A percentile compares a stretch with the other conserved stretches of the same genome.
phyloP scores from a whole-genome alignment of 2,113 vertebrate species.

The Microcebus ravelobensis region DNA sequence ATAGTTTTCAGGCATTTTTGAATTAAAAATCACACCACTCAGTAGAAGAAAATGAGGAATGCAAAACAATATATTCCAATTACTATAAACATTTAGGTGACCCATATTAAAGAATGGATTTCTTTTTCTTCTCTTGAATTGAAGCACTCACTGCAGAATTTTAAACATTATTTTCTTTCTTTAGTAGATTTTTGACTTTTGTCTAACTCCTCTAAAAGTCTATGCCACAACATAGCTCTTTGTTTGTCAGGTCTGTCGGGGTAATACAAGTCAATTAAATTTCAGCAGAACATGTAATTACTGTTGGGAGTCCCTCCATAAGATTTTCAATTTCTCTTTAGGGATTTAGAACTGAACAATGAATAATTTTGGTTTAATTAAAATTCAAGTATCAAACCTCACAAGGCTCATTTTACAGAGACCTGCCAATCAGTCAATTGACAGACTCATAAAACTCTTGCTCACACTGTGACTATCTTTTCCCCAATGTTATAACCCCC shows the following conservation, averaged over 20 bases:
- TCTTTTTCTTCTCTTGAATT: neutral
- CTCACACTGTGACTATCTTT: constrained; percentile 28
- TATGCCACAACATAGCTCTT: neutral
- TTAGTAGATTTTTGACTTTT: constrained; percentile 19
- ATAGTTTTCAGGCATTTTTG: neutral
- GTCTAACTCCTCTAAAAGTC: constrained; percentile 49
- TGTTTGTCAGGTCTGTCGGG: constrained; percentile 53
- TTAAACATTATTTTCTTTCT: neutral
- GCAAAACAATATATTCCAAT: neutral
- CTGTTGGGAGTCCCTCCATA: constrained; percentile 48
- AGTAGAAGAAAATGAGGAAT: neutral
- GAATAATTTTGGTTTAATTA: constrained; percentile 79
- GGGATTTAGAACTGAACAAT: constrained; percentile 65
- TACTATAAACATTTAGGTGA: neutral
- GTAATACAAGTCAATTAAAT: constrained; percentile 76
- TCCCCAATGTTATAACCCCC: constrained; percentile 30
- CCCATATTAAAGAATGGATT: neutral
- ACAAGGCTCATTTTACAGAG: constrained; percentile 66
- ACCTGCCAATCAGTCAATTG: constrained; percentile 52
- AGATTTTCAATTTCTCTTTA: constrained; percentile 64
- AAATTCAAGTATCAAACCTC: constrained; percentile 72
- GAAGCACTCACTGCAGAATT: neutral
- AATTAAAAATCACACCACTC: neutral
- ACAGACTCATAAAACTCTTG: constrained; percentile 59
- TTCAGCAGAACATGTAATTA: constrained; percentile 70